Percentiles rank a stretch among this genome's conserved stretches.
Evolutionary conservation across 2,113 vertebrate species (phyloP).

Genomic region (Semnornis frantzii): DNA sequence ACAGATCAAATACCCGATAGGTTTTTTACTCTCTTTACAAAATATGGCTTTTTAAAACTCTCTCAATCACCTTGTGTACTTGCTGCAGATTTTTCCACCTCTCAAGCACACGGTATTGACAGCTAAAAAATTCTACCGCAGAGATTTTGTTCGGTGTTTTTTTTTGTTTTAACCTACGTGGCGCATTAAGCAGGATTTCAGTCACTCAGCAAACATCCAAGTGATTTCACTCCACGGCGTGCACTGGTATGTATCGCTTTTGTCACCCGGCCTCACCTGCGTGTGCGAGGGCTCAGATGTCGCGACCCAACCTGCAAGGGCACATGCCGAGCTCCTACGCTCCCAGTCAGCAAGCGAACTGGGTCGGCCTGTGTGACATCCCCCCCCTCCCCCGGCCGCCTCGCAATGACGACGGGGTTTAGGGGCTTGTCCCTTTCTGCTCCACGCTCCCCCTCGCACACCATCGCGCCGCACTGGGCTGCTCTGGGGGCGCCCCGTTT

Average conservation of each 20-base stretch:
- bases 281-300: background rate
- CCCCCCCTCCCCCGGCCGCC: background rate
- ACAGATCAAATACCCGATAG: background rate
- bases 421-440: background rate
- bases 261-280: background rate
- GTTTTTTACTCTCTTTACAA: background rate
- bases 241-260: background rate
- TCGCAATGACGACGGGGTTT: rapidly evolving
- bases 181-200: background rate
- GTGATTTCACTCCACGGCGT: background rate
- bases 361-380: rapidly evolving
- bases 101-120: background rate
- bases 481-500: background rate
- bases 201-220: background rate
- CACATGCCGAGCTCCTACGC: background rate
- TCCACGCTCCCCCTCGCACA: background rate
- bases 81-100: background rate
- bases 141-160: too few relatives aligned
- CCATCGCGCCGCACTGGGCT: background rate
- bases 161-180: background rate
- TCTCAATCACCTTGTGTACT: background rate
- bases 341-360: background rate
- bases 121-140: background rate
- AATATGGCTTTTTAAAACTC: background rate
- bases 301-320: background rate